Conservation (phyloP, 2,113 vertebrate genomes). For the Columbina picui region DNA sequence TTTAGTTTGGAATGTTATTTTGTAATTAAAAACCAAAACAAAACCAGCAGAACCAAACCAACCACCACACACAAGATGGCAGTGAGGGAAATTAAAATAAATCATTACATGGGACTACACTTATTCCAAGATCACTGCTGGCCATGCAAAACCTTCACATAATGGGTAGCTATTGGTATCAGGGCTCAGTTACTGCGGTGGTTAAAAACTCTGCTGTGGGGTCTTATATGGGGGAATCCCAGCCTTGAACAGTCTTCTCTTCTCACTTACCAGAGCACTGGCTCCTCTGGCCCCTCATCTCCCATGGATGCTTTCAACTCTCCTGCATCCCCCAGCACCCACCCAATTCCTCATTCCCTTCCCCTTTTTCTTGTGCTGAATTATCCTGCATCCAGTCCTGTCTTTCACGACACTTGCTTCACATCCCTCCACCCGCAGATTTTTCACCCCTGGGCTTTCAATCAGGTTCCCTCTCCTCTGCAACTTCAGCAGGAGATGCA, state of each 20-base stretch:
- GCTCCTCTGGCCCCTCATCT: background rate
- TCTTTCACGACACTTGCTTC: background rate
- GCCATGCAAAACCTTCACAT: background rate
- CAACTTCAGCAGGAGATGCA: background rate
- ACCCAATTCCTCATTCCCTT: background rate
- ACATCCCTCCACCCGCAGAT: too few species aligned
- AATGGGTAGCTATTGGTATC: background rate
- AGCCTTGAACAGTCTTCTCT: background rate
- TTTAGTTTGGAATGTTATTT: background rate
- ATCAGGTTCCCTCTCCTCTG: background rate
- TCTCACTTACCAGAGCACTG: background rate
- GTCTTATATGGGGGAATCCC: fast-evolving
- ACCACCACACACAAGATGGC: background rate
- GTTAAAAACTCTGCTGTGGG: background rate
- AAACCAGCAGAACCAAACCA: background rate
- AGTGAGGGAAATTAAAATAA: background rate
- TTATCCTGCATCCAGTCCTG: background rate
- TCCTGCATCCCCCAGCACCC: too few species aligned
- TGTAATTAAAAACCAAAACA: background rate
- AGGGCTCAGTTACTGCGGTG: background rate
- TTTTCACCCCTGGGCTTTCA: background rate
- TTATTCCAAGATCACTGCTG: background rate
- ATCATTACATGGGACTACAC: background rate
- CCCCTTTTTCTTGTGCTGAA: background rate
- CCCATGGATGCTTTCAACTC: background rate